phyloP scores from a whole-genome alignment of 1,140 invertebrate genomes.

The Megalopta genalis region DNA sequence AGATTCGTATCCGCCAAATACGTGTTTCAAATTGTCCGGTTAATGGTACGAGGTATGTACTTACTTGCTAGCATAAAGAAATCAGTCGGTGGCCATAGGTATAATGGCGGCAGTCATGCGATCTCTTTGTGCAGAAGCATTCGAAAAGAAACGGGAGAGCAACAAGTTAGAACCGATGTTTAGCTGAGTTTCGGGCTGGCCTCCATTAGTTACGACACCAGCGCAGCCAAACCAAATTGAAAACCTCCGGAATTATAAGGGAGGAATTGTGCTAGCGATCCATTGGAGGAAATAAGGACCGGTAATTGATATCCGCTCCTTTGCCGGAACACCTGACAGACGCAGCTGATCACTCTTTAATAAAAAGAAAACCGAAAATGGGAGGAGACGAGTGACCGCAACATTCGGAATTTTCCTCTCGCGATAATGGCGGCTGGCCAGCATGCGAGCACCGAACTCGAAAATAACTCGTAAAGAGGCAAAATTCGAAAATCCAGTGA shows the following conservation, averaged over 20 bases:
- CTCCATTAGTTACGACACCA: conserved; percentile 4
- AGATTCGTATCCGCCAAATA: too few relatives aligned
- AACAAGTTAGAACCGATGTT: neutral
- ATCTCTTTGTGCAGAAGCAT: neutral
- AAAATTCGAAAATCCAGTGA: too few relatives aligned
- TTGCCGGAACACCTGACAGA: conserved; percentile 59
- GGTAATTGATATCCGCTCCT: conserved; percentile 52
- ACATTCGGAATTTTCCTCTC: conserved; percentile 34
- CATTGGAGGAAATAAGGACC: conserved; percentile 42
- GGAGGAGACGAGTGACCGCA: conserved; percentile 50
- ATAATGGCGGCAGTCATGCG: neutral
- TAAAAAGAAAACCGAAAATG: conserved; percentile 46
- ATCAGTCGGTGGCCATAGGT: neutral
- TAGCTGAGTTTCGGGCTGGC: neutral
- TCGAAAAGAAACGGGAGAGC: neutral
- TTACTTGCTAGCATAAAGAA: neutral
- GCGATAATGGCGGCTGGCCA: conserved; percentile 38
- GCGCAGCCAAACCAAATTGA: conserved; percentile 1
- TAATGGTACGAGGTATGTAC: neutral
- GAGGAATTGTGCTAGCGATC: conserved; percentile 26
- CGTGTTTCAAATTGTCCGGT: neutral
- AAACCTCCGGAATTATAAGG: neutral
- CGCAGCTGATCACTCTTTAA: conserved; percentile 61
- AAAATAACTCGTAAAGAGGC: too few relatives aligned
- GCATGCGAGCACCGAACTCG: neutral